Conservation (phyloP, 2,113 vertebrate species). For the Mesoclemmys tuberculata region DNA sequence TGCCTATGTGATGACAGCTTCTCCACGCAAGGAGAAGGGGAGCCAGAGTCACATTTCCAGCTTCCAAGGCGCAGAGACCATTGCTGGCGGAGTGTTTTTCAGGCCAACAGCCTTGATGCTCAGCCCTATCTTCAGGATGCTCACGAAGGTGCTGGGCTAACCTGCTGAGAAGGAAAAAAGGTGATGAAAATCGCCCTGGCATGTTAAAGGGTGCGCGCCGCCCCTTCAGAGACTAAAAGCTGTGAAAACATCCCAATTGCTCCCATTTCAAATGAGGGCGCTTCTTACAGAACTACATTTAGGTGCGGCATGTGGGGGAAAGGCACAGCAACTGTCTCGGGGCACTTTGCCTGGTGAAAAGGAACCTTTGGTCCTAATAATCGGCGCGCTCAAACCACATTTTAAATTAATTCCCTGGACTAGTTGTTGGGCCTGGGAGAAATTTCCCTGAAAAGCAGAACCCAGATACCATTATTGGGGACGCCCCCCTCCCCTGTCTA, state of each 20-base stretch:
- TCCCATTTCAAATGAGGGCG: neutral
- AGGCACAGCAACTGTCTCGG: neutral
- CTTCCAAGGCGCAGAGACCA: neutral
- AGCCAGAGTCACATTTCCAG: neutral
- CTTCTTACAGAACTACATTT: neutral
- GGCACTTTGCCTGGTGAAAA: slow-evolving; percentile 4
- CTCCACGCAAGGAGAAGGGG: neutral
- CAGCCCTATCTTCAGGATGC: neutral
- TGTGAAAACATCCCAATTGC: neutral
- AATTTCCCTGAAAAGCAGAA: neutral
- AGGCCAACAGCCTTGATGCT: neutral
- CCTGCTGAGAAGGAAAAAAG: slow-evolving; percentile 72
- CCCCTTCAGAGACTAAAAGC: neutral
- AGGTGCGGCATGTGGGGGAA: neutral
- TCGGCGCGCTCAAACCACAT: slow-evolving; percentile 21
- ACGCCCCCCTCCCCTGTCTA: neutral
- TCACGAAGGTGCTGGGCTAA: slow-evolving; percentile 10
- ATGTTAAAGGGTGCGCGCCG: neutral
- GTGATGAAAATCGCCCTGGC: slow-evolving; percentile 42
- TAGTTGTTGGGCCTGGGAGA: slow-evolving; percentile 19
- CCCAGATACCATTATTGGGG: neutral
- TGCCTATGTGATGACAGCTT: neutral
- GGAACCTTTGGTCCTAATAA: neutral
- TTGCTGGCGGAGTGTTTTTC: neutral
- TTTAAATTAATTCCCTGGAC: slow-evolving; percentile 35